Evolutionary conservation across 2,888 invertebrate genomes (phyloP), one percentile per base, ranked within the genome.

Genomic region (Stenchaetothrips biformis): DNA sequence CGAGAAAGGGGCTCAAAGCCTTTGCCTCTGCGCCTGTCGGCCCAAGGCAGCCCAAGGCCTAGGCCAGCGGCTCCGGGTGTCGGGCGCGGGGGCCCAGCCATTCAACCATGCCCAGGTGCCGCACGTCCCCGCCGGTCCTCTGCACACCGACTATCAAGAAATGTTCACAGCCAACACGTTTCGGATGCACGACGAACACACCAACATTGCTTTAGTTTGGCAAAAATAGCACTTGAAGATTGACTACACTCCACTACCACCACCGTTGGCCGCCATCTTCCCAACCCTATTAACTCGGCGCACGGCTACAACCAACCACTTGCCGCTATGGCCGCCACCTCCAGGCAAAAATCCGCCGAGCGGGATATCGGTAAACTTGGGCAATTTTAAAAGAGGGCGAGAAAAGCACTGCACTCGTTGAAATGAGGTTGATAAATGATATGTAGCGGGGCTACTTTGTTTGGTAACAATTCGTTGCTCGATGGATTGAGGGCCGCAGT

Each of bases 381-480:
- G 67, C 11, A 74, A 74, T 74, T 74, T 74, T 1, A 7, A 11
- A 11, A 25, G 67, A 21, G 21, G 21, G 25, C 67, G 67, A 74
- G 67, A 25, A 7, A 21, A 21, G 25, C 67, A 21, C 25, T 74
- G 8, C 67, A 25, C 21, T 21, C 7, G 21, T 25, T 21, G 21
- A 25, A 74, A 7, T 11, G 7, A 7, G 11, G 67, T 74, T 11
- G 7, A 7, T 25, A 25, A 25, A 74, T n/a, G 25, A 74, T 74
- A 74, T 25, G 21, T 25, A 25, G 21, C 67, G 67, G 67, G 25
- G 67, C 67, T 74, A 74, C 67, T 74, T 74, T 74, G 67, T 74
- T 74, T 74, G 67, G 67, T 74, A 74, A 74, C 67, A 74, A 74
- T 74, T 74, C 67, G 67, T 25, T 74, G 67, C 25, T 21, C 67